These are phyloP conservation scores for Clarias pachynema DNA, from an alignment of 2,797 vertebrate genomes.

Conservation along the genomic window DNA sequence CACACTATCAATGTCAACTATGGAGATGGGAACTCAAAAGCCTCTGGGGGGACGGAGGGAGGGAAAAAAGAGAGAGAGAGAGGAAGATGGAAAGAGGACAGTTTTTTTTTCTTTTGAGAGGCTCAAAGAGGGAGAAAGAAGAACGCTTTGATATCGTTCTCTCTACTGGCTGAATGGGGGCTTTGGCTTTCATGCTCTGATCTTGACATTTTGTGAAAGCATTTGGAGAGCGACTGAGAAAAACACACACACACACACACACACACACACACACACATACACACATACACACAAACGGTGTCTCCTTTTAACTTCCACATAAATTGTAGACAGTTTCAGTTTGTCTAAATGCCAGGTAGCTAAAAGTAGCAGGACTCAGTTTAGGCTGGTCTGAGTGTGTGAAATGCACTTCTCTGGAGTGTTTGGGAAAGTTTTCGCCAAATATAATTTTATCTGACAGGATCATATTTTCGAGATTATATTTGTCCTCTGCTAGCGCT, in stretches of 20 bases:
- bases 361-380: slow-evolving; percentile 46
- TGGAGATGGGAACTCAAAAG: slow-evolving; percentile 77
- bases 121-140: slow-evolving; percentile 61
- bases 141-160: slow-evolving; percentile 80
- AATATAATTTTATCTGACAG: slow-evolving; percentile 10
- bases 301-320: slow-evolving; percentile 51
- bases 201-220: slow-evolving; percentile 80
- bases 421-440: slow-evolving; percentile 16
- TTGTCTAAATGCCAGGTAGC: slow-evolving; percentile 50
- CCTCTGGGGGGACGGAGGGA: slow-evolving; percentile 72
- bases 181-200: slow-evolving; percentile 74
- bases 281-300: slow-evolving; percentile 43
- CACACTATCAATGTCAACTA: slow-evolving; percentile 78
- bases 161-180: slow-evolving; percentile 62
- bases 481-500: neutral
- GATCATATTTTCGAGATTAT: slow-evolving; percentile 4
- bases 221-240: slow-evolving; percentile 64
- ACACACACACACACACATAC: slow-evolving; percentile 48
- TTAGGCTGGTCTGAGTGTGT: slow-evolving; percentile 18
- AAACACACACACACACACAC: slow-evolving; percentile 42
- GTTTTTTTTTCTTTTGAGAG: slow-evolving; percentile 64
- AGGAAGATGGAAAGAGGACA: slow-evolving; percentile 68
- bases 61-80: slow-evolving; percentile 37
- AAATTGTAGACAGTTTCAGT: slow-evolving; percentile 48
- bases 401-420: slow-evolving; percentile 18